Percentiles rank a stretch among this genome's conserved stretches.
Conservation (phyloP, 2,888 invertebrate species). For the Eubasilissa splendida region DNA sequence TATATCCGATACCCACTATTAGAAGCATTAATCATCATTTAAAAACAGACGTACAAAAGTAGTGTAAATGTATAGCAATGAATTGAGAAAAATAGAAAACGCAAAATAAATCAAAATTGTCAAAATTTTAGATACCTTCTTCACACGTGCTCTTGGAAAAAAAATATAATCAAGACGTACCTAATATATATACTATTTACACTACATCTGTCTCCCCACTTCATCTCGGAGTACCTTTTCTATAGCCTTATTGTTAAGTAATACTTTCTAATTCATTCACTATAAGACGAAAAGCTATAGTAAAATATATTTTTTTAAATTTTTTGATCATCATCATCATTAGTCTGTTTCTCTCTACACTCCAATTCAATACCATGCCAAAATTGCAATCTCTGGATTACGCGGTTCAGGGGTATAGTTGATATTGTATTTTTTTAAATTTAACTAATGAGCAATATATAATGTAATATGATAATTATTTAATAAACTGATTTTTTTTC, state of each 20-base stretch:
- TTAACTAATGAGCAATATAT: too few species aligned
- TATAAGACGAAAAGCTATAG: too few species aligned
- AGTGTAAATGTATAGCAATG: background rate
- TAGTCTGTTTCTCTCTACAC: too few species aligned
- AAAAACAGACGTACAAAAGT: slow-evolving; percentile 7
- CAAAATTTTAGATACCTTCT: background rate
- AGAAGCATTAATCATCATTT: slow-evolving; percentile 9
- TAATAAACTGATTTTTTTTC: too few species aligned
- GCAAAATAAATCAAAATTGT: slow-evolving; percentile 25
- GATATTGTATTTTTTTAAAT: too few species aligned
- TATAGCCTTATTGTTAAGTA: background rate
- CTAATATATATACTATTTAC: slow-evolving; percentile 10
- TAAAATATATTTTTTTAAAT: too few species aligned
- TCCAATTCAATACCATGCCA: too few species aligned
- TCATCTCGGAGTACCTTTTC: background rate
- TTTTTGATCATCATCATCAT: too few species aligned
- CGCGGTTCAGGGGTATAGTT: too few species aligned
- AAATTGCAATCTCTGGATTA: too few species aligned
- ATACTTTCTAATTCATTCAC: background rate
- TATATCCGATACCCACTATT: background rate
- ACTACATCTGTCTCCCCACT: slow-evolving; percentile 43
- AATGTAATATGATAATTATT: too few species aligned
- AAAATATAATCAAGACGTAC: slow-evolving; percentile 31
- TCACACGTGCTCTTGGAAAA: slow-evolving; percentile 33
- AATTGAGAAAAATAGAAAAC: slow-evolving; percentile 1